Percentiles rank a stretch among this genome's conserved stretches.
Evolutionary conservation across 1,140 invertebrate species (phyloP).

Genomic region (Leguminivora glycinivorella): DNA sequence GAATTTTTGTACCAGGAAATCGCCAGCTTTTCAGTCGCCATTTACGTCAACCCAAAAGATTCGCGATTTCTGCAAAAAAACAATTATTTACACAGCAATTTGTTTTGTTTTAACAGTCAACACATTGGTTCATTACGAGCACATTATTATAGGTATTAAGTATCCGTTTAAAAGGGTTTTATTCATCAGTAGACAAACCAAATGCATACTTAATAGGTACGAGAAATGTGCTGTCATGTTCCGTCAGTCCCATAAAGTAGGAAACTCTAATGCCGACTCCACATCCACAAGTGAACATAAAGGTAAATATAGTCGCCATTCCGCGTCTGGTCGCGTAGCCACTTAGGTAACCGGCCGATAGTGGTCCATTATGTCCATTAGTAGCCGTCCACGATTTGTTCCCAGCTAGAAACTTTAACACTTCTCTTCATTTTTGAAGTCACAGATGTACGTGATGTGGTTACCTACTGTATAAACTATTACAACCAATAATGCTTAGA

Average conservation of each 20-base stretch:
- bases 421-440: neutral
- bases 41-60: no score
- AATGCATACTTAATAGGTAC: neutral
- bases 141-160: no score
- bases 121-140: no score
- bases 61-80: no score
- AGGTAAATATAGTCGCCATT: constrained; percentile 32
- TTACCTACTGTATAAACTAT: neutral
- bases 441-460: neutral
- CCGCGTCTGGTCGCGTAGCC: constrained; percentile 40
- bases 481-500: neutral
- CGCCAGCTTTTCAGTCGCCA: no score
- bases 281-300: constrained; percentile 25
- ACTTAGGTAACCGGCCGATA: constrained; percentile 41
- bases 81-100: no score
- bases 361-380: constrained; percentile 31
- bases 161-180: no score
- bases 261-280: neutral
- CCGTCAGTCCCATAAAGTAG: constrained; percentile 12
- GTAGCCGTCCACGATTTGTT: constrained; percentile 30
- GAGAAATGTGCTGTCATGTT: neutral
- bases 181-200: no score
- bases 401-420: constrained; percentile 25
- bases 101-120: no score
- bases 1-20: no score